Conservation (phyloP, 2,888 invertebrate species). For the Drepanosiphum platanoidis region DNA sequence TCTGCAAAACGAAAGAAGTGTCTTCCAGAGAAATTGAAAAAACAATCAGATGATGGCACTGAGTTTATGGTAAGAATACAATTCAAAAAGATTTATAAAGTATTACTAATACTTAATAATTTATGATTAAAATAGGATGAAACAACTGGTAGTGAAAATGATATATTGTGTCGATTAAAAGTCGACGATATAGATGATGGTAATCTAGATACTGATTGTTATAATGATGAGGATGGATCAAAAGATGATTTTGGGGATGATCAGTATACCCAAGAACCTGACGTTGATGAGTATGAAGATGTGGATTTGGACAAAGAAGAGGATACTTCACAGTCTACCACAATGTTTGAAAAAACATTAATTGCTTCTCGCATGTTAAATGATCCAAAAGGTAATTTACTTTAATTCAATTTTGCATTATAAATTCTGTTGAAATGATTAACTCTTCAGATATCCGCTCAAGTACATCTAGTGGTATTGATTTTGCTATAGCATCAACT, state of each 20-base stretch:
- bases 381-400: slow-evolving; percentile 57
- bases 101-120: not conserved
- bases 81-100: not conserved
- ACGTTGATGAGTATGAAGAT: slow-evolving; percentile 54
- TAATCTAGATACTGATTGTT: slow-evolving; percentile 47
- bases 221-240: slow-evolving; percentile 53
- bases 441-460: slow-evolving; percentile 34
- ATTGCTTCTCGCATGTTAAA: slow-evolving; percentile 57
- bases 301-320: slow-evolving; percentile 55
- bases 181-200: slow-evolving; percentile 59
- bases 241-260: slow-evolving; percentile 55
- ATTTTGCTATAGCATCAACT: slow-evolving; percentile 51
- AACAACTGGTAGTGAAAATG: slow-evolving; percentile 58
- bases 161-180: slow-evolving; percentile 53
- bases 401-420: slow-evolving; percentile 7
- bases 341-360: slow-evolving; percentile 51
- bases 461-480: slow-evolving; percentile 49
- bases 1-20: slow-evolving; percentile 65
- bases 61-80: slow-evolving; percentile 51
- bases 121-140: slow-evolving; percentile 39
- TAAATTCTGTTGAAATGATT: slow-evolving; percentile 6
- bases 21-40: slow-evolving; percentile 63
- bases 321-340: slow-evolving; percentile 33
- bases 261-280: slow-evolving; percentile 44
- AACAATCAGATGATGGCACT: slow-evolving; percentile 44